phyloP scores from a whole-genome alignment of 37 sponge, comb jelly and placozoan genomes.

The Axinella damicornis region DNA sequence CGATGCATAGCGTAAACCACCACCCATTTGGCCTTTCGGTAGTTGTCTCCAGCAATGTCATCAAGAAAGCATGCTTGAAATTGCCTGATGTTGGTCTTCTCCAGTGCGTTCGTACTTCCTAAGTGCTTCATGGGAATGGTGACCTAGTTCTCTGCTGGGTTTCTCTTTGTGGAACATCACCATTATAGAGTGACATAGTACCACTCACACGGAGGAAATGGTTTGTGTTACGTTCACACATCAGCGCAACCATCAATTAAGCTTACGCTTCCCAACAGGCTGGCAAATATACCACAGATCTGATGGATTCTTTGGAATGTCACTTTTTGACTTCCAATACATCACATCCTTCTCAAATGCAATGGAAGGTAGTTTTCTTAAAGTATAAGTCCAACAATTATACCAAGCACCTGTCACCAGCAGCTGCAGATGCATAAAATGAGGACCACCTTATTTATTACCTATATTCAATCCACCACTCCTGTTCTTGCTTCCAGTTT shows the following conservation, averaged over 20 bases:
- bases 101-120: conserved; percentile 16
- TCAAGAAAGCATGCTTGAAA: conserved; percentile 11
- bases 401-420: too few species aligned
- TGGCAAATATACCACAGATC: conserved; percentile 45
- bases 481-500: too few species aligned
- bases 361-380: conserved; percentile 33
- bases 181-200: conserved; percentile 7
- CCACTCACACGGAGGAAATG: conserved; percentile 29
- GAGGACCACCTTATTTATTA: too few species aligned
- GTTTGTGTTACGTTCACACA: conserved; percentile 13
- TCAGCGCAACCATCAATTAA: too few species aligned
- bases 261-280: too few species aligned
- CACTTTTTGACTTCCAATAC: conserved; percentile 27
- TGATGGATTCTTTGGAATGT: background rate
- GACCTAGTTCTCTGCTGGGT: conserved; percentile 43
- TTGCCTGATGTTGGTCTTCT: conserved; percentile 14
- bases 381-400: conserved; percentile 12
- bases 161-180: conserved; percentile 23
- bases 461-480: too few species aligned
- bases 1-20: too few species aligned
- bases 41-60: too few species aligned
- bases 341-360: conserved; percentile 46
- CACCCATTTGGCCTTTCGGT: too few species aligned
- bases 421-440: background rate
- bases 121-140: conserved; percentile 29